Evolutionary conservation across 2,113 vertebrate species (phyloP).

Genomic region (Rostratula benghalensis): DNA sequence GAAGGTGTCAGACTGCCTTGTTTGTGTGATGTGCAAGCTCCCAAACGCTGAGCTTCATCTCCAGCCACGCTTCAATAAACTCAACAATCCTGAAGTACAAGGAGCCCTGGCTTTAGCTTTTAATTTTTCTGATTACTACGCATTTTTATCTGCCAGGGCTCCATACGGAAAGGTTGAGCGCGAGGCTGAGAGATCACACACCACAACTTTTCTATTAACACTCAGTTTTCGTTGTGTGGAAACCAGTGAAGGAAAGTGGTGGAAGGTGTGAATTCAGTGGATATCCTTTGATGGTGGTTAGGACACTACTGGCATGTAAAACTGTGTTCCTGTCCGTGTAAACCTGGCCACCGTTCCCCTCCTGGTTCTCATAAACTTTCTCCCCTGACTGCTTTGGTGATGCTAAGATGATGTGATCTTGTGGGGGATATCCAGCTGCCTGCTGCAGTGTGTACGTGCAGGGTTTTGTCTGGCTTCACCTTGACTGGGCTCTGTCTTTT

Average conservation of each 20-base stretch:
- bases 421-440: rapidly evolving
- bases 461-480: rapidly evolving
- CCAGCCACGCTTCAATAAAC: background rate
- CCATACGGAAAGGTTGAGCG: background rate
- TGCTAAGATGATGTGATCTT: background rate
- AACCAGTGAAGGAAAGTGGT: background rate
- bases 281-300: background rate
- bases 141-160: background rate
- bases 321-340: background rate
- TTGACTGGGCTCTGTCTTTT: no score
- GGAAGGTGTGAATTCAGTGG: background rate
- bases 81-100: background rate
- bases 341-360: background rate
- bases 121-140: background rate
- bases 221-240: background rate
- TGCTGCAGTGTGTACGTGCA: no score
- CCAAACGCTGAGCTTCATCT: background rate
- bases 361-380: background rate
- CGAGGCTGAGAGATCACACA: background rate
- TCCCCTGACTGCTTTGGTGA: background rate
- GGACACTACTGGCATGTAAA: background rate
- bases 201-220: background rate
- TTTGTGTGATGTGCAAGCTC: background rate
- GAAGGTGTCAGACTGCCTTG: background rate
- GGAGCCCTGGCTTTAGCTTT: background rate